Evolutionary conservation across 2,113 vertebrate genomes (phyloP).

Genomic region (Ginglymostoma cirratum): DNA sequence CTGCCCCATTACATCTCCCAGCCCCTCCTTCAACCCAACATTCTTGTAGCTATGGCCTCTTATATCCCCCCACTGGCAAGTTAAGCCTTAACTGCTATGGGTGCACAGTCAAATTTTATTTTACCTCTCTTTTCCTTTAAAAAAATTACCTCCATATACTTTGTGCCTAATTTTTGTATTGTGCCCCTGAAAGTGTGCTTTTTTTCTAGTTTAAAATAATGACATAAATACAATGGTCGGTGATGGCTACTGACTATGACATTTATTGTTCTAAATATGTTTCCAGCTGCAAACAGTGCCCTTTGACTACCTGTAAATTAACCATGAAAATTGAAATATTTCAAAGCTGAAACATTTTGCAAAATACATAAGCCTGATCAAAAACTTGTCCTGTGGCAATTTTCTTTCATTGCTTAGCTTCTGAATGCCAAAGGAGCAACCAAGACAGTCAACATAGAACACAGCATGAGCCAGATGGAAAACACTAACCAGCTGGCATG

Average conservation of each 20-base stretch:
- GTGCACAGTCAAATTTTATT: neutral
- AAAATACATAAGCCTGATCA: neutral
- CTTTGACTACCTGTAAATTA: neutral
- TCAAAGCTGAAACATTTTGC: neutral
- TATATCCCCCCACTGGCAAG: neutral
- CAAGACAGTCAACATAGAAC: neutral
- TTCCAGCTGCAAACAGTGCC: neutral
- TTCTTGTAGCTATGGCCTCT: neutral
- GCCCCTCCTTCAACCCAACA: neutral
- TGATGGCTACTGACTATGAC: neutral
- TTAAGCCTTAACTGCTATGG: neutral
- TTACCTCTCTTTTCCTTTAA: neutral
- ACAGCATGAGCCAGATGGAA: neutral
- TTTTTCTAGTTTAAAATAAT: neutral
- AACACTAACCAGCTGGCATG: neutral
- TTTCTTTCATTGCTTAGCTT: neutral
- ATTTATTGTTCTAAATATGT: neutral
- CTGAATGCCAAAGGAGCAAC: neutral
- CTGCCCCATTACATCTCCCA: neutral
- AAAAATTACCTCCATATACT: neutral
- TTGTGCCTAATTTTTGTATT: neutral
- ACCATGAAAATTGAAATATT: neutral
- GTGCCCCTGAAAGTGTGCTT: neutral
- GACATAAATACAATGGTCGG: neutral
- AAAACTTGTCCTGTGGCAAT: neutral